Conservation (phyloP, 2,797 vertebrate species). For the Enteromius afrohamiltoni region DNA sequence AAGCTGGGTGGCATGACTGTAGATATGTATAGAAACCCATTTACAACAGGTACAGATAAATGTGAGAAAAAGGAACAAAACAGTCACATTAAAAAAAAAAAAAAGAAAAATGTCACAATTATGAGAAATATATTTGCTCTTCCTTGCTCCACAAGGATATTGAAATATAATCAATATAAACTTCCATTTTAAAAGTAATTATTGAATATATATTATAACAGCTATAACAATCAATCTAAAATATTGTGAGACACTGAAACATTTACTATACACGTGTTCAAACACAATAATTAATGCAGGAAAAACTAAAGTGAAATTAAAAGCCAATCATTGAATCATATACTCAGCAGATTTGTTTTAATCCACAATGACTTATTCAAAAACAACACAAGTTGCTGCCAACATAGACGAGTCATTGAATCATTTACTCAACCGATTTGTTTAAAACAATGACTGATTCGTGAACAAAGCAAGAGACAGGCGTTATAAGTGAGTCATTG, state of each 20-base stretch:
- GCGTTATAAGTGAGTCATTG: neutral
- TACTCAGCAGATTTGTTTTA: neutral
- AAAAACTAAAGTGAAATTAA: no score
- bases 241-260: neutral
- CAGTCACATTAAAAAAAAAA: neutral
- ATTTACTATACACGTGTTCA: neutral
- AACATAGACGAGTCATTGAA: neutral
- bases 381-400: neutral
- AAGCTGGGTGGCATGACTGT: neutral
- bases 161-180: neutral
- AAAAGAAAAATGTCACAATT: neutral
- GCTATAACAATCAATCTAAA: neutral
- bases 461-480: neutral
- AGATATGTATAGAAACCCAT: neutral
- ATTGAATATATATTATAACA: neutral
- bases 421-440: neutral
- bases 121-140: neutral
- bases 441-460: neutral
- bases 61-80: neutral
- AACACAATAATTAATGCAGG: neutral
- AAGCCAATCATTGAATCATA: neutral
- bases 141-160: neutral
- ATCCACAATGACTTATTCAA: neutral
- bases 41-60: neutral
- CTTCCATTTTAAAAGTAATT: neutral